Evolutionary conservation across 2,113 vertebrate species (phyloP).

Genomic region (Zosterops pallidus): DNA sequence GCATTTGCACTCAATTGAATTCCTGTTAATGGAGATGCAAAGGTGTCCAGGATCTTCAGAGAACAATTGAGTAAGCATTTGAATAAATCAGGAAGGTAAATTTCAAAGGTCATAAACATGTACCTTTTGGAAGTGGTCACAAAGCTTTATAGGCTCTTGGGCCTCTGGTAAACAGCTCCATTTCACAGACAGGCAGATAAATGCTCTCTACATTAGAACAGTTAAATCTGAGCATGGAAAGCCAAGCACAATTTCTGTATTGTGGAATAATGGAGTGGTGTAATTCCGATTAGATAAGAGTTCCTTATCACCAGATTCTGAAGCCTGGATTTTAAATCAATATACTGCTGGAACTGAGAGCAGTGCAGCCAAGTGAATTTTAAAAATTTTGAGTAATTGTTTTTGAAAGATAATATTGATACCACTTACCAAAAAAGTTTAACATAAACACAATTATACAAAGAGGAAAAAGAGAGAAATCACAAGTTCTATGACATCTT

Average conservation of each 20-base stretch:
- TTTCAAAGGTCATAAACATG: neutral
- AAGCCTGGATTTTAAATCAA: neutral
- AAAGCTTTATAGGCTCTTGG: neutral
- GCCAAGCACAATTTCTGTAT: neutral
- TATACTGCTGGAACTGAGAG: neutral
- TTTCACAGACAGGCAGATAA: neutral
- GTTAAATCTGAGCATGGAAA: neutral
- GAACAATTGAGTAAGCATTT: neutral
- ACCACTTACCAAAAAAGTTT: neutral
- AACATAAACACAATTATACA: neutral
- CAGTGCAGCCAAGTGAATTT: neutral
- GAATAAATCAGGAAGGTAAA: neutral
- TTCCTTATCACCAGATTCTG: neutral
- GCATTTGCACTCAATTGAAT: neutral
- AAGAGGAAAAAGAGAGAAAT: neutral
- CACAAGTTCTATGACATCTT: neutral
- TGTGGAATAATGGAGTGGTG: neutral
- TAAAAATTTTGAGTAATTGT: neutral
- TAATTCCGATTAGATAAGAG: neutral
- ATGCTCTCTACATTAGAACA: neutral
- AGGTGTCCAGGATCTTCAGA: neutral
- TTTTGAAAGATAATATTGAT: neutral
- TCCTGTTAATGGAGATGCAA: neutral
- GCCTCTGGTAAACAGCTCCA: neutral
- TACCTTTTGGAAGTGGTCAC: neutral